These are phyloP conservation scores for Bostrychus sinensis DNA, from an alignment of 2,113 vertebrate genomes.

Conservation along the genomic window DNA sequence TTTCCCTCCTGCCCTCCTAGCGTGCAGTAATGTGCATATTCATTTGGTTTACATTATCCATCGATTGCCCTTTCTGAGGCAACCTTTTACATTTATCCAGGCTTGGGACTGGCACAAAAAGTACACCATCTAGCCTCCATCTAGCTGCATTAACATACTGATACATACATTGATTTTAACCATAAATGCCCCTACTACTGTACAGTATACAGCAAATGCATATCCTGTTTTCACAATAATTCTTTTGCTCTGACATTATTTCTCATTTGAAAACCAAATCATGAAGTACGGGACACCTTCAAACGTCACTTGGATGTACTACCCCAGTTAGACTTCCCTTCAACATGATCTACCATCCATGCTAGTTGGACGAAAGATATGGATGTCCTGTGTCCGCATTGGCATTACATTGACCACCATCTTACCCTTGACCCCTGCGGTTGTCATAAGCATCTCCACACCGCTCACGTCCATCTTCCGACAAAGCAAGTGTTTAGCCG, in stretches of 20 bases:
- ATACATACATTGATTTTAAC: too few relatives aligned
- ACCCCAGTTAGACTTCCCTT: slow-evolving; percentile 7
- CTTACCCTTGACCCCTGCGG: not conserved
- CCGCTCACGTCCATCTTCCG: not conserved
- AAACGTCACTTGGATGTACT: slow-evolving; percentile 11
- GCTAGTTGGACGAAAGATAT: not conserved
- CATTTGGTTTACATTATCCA: too few relatives aligned
- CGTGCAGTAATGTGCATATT: too few relatives aligned
- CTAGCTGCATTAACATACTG: too few relatives aligned
- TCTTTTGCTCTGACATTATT: not conserved
- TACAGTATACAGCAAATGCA: too few relatives aligned
- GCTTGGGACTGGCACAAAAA: too few relatives aligned
- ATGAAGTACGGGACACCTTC: slow-evolving; percentile 17
- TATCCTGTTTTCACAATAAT: slow-evolving; percentile 23
- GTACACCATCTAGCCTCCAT: too few relatives aligned
- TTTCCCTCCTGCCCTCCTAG: too few relatives aligned
- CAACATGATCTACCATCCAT: not conserved
- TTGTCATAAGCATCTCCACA: not conserved
- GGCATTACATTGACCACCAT: not conserved
- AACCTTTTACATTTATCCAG: too few relatives aligned
- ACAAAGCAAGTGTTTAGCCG: slow-evolving; percentile 11
- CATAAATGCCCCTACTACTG: too few relatives aligned
- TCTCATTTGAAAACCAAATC: slow-evolving; percentile 30
- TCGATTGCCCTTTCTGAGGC: too few relatives aligned
- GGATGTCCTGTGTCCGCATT: not conserved